These are phyloP conservation scores for Mugil cephalus DNA, from an alignment of 2,113 vertebrate species.

Conservation along the genomic window DNA sequence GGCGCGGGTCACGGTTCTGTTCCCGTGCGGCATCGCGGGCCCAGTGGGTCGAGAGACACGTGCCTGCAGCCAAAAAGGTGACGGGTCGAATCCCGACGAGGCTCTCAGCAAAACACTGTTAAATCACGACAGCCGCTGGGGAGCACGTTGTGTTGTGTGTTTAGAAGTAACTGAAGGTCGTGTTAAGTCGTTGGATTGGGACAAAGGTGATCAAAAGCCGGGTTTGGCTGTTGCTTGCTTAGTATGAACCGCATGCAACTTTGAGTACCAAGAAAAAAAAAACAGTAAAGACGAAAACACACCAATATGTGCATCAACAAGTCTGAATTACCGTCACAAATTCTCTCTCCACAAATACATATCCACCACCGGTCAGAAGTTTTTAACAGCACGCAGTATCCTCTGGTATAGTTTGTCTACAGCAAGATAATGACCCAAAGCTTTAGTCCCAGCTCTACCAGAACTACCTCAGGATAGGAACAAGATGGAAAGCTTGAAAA, in stretches of 20 bases:
- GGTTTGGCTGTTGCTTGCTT: slow-evolving; percentile 1
- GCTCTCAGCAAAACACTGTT: slow-evolving; percentile 16
- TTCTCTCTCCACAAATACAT: slow-evolving; percentile 13
- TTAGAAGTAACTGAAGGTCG: background rate
- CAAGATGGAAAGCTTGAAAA: no score
- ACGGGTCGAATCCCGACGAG: slow-evolving; percentile 10
- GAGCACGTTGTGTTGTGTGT: background rate
- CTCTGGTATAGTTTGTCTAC: no score
- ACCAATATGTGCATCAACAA: slow-evolving; percentile 7
- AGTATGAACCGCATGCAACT: background rate
- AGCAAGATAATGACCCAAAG: no score
- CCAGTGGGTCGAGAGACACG: slow-evolving; percentile 3
- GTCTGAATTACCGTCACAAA: background rate
- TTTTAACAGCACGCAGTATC: no score
- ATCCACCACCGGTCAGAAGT: no score
- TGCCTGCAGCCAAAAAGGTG: slow-evolving; percentile 50
- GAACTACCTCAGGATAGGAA: no score
- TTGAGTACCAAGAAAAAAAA: background rate
- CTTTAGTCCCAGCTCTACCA: no score
- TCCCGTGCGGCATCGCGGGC: slow-evolving; percentile 30
- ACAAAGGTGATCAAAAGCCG: background rate
- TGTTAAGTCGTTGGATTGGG: background rate
- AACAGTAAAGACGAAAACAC: no score
- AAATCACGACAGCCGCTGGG: slow-evolving; percentile 3
- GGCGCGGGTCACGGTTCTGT: slow-evolving; percentile 9